A percentile compares a stretch with the other conserved stretches of the same genome.
Evolutionary conservation across 2,113 vertebrate species (phyloP).

Genomic region (Sylvicapra grimmia): DNA sequence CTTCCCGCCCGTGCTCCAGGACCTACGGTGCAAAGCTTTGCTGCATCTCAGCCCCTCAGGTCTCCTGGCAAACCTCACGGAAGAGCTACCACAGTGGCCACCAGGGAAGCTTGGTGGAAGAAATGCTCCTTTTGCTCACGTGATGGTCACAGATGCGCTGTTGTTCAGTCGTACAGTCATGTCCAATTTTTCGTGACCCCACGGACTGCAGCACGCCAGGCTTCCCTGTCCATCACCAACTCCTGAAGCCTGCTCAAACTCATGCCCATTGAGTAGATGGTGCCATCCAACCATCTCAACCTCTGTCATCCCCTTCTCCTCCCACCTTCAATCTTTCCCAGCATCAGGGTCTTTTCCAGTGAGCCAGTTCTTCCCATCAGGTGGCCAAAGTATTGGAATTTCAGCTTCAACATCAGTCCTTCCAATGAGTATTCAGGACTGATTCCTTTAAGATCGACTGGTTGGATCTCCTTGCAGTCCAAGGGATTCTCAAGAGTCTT

Average conservation of each 20-base stretch:
- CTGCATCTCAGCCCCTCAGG: neutral
- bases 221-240: neutral
- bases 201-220: neutral
- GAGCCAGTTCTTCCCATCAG: fast-evolving
- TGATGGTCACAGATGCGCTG: neutral
- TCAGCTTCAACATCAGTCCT: neutral
- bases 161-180: fast-evolving
- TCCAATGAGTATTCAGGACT: neutral
- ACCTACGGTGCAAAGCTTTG: fast-evolving
- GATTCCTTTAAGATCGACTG: neutral
- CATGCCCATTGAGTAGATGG: neutral
- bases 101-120: neutral
- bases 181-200: neutral
- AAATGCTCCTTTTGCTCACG: neutral
- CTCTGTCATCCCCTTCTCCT: neutral
- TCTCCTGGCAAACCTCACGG: too few species aligned
- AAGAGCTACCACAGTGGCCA: neutral
- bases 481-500: neutral
- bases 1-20: fast-evolving
- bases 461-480: neutral
- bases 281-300: neutral
- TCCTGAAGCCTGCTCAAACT: fast-evolving
- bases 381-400: neutral
- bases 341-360: neutral
- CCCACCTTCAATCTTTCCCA: neutral